A percentile compares a stretch with the other conserved stretches of the same genome.
These are phyloP conservation scores for Tinea pellionella DNA, from an alignment of 2,888 invertebrate species.

Conservation along the genomic window DNA sequence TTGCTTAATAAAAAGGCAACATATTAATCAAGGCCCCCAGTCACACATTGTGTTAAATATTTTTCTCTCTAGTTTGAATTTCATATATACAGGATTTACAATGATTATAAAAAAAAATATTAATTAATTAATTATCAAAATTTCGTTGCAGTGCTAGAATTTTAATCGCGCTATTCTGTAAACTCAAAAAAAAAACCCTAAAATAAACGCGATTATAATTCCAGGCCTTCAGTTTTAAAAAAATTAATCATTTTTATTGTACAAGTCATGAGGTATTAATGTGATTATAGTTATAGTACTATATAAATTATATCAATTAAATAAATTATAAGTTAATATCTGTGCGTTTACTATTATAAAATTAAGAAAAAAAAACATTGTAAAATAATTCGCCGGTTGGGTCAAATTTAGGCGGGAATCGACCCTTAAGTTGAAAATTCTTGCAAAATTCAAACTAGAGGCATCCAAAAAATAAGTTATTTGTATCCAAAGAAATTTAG, in stretches of 20 bases:
- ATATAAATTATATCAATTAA: too few relatives aligned
- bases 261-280: too few relatives aligned
- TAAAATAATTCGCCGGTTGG: too few relatives aligned
- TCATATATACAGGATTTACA: constrained; percentile 4
- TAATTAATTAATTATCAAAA: not conserved
- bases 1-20: constrained; percentile 22
- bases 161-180: not conserved
- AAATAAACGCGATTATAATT: not conserved
- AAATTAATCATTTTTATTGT: not conserved
- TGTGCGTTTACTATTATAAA: too few relatives aligned
- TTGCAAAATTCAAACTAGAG: constrained; percentile 7
- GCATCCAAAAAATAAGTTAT: not conserved
- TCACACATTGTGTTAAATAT: not conserved
- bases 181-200: not conserved
- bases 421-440: not conserved
- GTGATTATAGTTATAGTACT: too few relatives aligned
- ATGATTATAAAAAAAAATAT: not conserved
- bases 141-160: not conserved
- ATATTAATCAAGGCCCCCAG: not conserved
- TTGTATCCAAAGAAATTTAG: not conserved
- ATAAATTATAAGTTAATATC: too few relatives aligned
- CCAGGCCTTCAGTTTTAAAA: not conserved
- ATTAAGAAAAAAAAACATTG: too few relatives aligned
- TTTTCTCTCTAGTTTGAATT: constrained; percentile 9
- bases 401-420: too few relatives aligned